Evolutionary conservation across 1,140 invertebrate species (phyloP).

Genomic region (Vanessa atalanta): DNA sequence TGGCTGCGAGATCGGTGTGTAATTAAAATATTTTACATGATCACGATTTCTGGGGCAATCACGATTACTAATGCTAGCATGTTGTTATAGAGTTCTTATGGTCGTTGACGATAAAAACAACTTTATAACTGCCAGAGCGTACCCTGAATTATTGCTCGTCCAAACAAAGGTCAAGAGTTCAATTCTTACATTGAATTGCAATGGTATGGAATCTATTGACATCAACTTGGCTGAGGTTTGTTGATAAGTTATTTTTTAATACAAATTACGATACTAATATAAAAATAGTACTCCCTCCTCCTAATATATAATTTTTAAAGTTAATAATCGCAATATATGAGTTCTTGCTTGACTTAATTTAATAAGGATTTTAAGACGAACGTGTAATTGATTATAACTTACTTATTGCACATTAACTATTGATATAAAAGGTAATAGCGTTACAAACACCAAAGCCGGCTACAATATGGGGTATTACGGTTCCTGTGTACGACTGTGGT

Average conservation of each 20-base stretch:
- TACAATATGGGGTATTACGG: conserved; percentile 66
- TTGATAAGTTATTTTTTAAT: not conserved
- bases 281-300: too few species aligned
- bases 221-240: conserved; percentile 79
- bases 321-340: too few species aligned
- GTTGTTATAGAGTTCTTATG: conserved; percentile 75
- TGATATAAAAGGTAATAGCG: conserved; percentile 53
- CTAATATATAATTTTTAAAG: too few species aligned
- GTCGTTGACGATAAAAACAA: conserved; percentile 80
- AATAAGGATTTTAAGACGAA: too few species aligned
- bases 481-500: conserved; percentile 83
- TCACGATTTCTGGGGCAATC: not conserved
- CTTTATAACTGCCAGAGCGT: conserved; percentile 80
- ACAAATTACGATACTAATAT: too few species aligned
- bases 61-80: not conserved
- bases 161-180: conserved; percentile 75
- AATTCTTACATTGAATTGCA: conserved; percentile 76
- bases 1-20: conserved; percentile 80
- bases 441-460: conserved; percentile 49
- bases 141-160: conserved; percentile 80
- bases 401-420: conserved; percentile 4
- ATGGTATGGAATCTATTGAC: conserved; percentile 79
- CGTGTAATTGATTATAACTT: not conserved
- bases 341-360: too few species aligned
- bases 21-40: not conserved